Base-by-base conservation (phyloP, 2,113 vertebrate genomes). In the Lophius piscatorius region DNA sequence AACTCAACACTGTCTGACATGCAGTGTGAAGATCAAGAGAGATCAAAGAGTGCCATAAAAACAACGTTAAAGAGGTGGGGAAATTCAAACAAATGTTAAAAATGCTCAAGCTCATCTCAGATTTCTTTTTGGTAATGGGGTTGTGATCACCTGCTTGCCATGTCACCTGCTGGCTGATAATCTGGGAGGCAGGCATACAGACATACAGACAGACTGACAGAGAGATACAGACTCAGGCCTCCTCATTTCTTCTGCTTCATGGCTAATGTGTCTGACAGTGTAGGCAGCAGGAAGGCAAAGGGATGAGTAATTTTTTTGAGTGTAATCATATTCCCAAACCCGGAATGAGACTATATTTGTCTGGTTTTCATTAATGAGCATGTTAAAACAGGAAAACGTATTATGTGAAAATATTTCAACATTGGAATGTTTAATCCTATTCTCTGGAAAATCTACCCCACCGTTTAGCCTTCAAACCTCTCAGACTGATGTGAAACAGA, bases 201-300 rank as follows among this genome's bases (percentile, higher is more conserved):
- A 81, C 81, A 81, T 65, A 67, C 61, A 69, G 76, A 65, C 54
- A 22, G 46, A 70, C 70, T 56, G 75, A 81, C 75, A 74, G 72
- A 80, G 50, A 60, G 52, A 84, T 51, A 74, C 74, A 86, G 68
- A 81, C 75, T 75, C 77, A 62, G 82, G 60, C 81, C n/a, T 76
- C 73, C 70, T 77, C 68, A 64, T 78, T 69, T 86, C 78, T 85
- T 87, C 79, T 76, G 80, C 82, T 83, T 81, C 73, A 70, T 33
- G 67, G 76, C 63, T 88, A 81, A 89, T 89, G 80, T 52, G 58
- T 80, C 64, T 86, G 87, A 89, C 87, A 89, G 86, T 77, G 68
- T 44, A 77, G 76, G 78, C 69, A 86, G 84, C 73, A 85, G 70
- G 63, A 72, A 74, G 75, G 76, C 78, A 86, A 70, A 79, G 52